phyloP scores from a whole-genome alignment of 2,797 vertebrate species.

The Brachyalestes nurse region DNA sequence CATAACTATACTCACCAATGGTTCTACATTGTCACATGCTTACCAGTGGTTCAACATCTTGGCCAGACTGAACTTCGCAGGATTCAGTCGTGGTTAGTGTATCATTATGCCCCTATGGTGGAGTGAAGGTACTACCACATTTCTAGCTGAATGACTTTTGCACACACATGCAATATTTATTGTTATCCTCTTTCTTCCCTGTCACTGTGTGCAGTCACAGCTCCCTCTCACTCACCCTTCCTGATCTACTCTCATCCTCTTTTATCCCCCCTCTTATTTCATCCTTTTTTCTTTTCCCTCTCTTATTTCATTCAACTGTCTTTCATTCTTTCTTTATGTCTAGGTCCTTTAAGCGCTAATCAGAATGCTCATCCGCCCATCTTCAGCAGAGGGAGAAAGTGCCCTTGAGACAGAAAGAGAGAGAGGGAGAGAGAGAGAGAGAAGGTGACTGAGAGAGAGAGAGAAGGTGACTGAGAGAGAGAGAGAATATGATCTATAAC shows the following conservation, averaged over 20 bases:
- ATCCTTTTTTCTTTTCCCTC: too few relatives aligned
- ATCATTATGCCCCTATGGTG: not conserved
- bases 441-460: not conserved
- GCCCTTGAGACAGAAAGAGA: not conserved
- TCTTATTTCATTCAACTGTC: not conserved
- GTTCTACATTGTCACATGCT: too few relatives aligned
- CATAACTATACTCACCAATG: too few relatives aligned
- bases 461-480: not conserved
- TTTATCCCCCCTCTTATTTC: not conserved
- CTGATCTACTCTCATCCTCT: not conserved
- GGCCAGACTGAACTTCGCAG: too few relatives aligned
- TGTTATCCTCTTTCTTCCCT: not conserved
- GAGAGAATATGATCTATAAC: not conserved
- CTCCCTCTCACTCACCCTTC: not conserved
- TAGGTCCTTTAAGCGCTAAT: constrained; percentile 10
- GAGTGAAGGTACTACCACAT: not conserved
- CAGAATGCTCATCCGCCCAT: constrained; percentile 1
- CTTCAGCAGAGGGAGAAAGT: constrained; percentile 9
- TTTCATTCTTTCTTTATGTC: not conserved
- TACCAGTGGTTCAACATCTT: too few relatives aligned
- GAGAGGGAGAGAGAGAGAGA: constrained; percentile 14
- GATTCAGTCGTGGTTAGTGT: too few relatives aligned
- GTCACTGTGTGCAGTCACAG: not conserved
- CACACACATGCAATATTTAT: not conserved
- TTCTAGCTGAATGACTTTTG: not conserved